Evolutionary conservation across 1,140 invertebrate species (phyloP).

Genomic region (Proales similis): DNA sequence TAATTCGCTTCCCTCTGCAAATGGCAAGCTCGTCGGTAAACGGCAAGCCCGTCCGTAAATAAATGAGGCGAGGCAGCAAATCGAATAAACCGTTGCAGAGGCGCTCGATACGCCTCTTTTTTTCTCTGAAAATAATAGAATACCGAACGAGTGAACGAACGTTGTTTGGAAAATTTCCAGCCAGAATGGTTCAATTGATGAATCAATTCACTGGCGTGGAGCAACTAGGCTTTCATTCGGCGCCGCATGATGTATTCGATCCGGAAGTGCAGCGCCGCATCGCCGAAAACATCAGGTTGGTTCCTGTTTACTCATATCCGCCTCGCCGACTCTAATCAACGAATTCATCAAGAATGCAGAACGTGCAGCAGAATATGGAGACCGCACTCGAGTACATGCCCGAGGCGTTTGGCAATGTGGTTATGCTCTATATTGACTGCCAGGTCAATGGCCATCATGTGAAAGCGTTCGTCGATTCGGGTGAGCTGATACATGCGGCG

Average conservation of each 20-base stretch:
- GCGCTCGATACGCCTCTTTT: too few species aligned
- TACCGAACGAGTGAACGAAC: too few species aligned
- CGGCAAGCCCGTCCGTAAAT: too few species aligned
- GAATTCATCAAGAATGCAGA: constrained; percentile 70
- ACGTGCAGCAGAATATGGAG: constrained; percentile 96
- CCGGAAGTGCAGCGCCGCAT: constrained; percentile 11
- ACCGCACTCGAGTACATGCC: constrained; percentile 96
- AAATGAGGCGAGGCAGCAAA: too few species aligned
- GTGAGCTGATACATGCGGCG: constrained; percentile 48
- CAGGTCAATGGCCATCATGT: constrained; percentile 88
- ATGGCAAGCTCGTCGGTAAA: too few species aligned
- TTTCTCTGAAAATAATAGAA: neutral
- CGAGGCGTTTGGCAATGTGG: constrained; percentile 90
- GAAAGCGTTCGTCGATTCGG: constrained; percentile 94
- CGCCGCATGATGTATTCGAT: constrained; percentile 7
- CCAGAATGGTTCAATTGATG: constrained; percentile 15
- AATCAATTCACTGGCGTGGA: constrained; percentile 1
- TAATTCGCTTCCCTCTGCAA: too few species aligned
- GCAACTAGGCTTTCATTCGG: neutral
- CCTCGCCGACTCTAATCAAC: neutral
- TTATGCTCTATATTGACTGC: constrained; percentile 92
- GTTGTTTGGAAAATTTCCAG: too few species aligned
- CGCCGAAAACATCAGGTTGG: constrained; percentile 8
- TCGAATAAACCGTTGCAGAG: too few species aligned
- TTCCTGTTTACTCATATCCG: neutral